Conservation (phyloP, 1,140 invertebrate species). For the Drosophila kanapiae region DNA sequence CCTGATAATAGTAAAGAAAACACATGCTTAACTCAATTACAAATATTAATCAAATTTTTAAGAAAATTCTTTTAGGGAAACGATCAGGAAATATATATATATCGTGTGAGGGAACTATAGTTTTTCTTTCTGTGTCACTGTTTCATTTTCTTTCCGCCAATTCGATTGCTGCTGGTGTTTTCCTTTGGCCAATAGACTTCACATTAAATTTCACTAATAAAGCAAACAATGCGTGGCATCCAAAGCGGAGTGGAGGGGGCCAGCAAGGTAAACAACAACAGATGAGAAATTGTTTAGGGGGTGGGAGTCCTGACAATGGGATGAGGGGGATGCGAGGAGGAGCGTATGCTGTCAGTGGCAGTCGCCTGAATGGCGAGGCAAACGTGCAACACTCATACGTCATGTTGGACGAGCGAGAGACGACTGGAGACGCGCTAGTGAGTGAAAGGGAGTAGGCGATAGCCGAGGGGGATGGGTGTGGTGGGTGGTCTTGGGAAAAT, state of each 20-base stretch:
- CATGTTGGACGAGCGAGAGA: conserved; percentile 61
- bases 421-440: conserved; percentile 12
- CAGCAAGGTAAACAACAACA: conserved; percentile 67
- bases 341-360: conserved; percentile 63
- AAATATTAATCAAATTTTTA: no score
- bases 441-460: conserved; percentile 34
- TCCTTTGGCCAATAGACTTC: conserved; percentile 51
- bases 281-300: conserved; percentile 69
- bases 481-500: not conserved
- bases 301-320: not conserved
- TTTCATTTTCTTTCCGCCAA: conserved; percentile 3
- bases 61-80: no score
- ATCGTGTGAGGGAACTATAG: no score
- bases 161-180: conserved; percentile 20
- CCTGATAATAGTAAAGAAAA: not conserved
- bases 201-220: conserved; percentile 82
- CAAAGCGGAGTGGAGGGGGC: not conserved
- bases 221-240: conserved; percentile 74
- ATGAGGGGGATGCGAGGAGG: not conserved
- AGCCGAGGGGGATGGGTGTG: conserved; percentile 9
- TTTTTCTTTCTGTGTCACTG: not conserved
- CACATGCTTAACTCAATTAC: no score
- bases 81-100: no score
- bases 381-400: conserved; percentile 81
- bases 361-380: conserved; percentile 64